These are phyloP conservation scores for Buceros bicornis DNA, from an alignment of 2,797 vertebrate genomes.

Conservation along the genomic window DNA sequence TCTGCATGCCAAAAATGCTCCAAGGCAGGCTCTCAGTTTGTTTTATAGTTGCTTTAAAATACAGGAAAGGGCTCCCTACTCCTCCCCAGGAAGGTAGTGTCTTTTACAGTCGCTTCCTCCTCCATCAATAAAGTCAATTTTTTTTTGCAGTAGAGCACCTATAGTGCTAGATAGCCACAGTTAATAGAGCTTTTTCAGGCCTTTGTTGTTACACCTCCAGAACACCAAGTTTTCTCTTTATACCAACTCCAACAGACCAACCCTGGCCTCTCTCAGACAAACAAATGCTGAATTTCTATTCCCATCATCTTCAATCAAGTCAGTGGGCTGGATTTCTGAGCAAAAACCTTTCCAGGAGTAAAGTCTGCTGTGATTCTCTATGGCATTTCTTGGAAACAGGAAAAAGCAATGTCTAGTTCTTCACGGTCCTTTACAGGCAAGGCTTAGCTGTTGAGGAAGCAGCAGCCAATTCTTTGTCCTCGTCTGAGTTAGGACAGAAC, in stretches of 20 bases:
- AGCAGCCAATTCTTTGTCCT: background rate
- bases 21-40: background rate
- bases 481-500: too few species aligned
- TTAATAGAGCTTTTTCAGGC: background rate
- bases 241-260: background rate
- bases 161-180: accelerated
- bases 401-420: background rate
- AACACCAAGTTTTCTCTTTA: background rate
- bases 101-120: background rate
- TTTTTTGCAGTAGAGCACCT: background rate
- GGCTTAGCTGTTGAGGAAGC: background rate
- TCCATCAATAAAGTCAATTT: background rate
- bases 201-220: background rate
- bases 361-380: background rate
- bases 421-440: background rate
- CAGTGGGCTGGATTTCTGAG: background rate
- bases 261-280: background rate
- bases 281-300: background rate
- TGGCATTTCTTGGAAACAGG: background rate
- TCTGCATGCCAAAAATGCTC: slow-evolving; percentile 8
- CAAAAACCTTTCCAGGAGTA: background rate
- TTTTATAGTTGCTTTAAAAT: background rate
- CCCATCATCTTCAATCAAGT: background rate
- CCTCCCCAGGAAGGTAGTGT: background rate
- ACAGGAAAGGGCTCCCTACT: background rate